Conservation (phyloP, 1,140 invertebrate genomes). For the Drosophila equinoxialis region DNA sequence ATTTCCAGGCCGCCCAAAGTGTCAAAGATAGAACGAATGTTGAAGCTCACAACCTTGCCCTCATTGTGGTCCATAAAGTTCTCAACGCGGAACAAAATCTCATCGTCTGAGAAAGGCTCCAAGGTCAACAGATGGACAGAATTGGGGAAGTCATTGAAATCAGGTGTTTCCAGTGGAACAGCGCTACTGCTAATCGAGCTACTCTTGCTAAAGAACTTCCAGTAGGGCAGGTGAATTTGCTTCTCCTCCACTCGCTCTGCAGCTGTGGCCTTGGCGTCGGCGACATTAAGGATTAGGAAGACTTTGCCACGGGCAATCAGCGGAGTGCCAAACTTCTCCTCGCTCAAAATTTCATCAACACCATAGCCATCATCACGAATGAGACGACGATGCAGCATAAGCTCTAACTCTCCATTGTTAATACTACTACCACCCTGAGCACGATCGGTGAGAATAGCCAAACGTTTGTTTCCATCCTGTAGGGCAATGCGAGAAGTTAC, state of each 20-base stretch:
- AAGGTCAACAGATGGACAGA: slow-evolving; percentile 95
- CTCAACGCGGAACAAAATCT: slow-evolving; percentile 92
- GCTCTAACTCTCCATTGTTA: slow-evolving; percentile 88
- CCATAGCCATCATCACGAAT: slow-evolving; percentile 96
- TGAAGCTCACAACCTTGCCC: slow-evolving; percentile 84
- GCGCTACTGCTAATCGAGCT: slow-evolving; percentile 73
- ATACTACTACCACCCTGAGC: slow-evolving; percentile 94
- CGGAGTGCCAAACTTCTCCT: slow-evolving; percentile 89
- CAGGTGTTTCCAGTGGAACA: slow-evolving; percentile 12
- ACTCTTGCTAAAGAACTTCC: slow-evolving; percentile 69
- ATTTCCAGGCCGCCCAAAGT: slow-evolving; percentile 47
- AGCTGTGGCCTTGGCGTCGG: slow-evolving; percentile 24
- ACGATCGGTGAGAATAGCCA: slow-evolving; percentile 92
- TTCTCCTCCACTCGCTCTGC: slow-evolving; percentile 51
- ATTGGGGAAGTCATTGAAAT: slow-evolving; percentile 83
- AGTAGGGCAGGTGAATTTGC: slow-evolving; percentile 62
- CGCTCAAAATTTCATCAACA: slow-evolving; percentile 95
- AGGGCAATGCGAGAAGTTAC: slow-evolving; percentile 92
- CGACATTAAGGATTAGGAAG: slow-evolving; percentile 85
- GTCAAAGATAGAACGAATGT: slow-evolving; percentile 58
- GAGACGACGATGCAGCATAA: slow-evolving; percentile 94
- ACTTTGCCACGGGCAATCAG: slow-evolving; percentile 92
- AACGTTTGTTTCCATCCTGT: slow-evolving; percentile 82
- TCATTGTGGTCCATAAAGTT: slow-evolving; percentile 92
- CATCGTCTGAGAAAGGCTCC: slow-evolving; percentile 90